Base-by-base conservation (phyloP, 2,888 invertebrate genomes). In the Agriopis leucophaearia region DNA sequence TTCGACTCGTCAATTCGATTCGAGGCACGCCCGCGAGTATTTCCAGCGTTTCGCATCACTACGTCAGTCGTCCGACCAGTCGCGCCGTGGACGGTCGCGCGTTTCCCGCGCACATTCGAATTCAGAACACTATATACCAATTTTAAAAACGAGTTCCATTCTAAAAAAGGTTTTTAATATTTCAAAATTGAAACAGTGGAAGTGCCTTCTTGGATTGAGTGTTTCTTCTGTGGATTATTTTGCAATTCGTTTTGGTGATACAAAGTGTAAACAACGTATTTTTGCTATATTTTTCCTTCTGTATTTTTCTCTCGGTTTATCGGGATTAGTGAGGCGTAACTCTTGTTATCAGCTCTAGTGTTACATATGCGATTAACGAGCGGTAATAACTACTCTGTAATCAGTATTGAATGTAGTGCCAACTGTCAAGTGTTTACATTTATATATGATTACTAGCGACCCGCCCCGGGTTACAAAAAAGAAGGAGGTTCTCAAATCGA, bases 21-120 rank as follows among this genome's bases (percentile, higher is more conserved):
- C 73, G 47, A 65, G 54, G 35, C 70, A 74, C 76, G 74, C 71
- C 47, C 52, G 65, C 66, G 66, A 51, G 38, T 38, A 3, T 44
- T n/a, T n/a, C 36, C 9, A 66, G 63, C 73, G 64, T 76, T 77
- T 80, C 86, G 74, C 89, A 78, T 82, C 90, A 82, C 91, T 89
- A 88, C 65, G 72, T 74, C 87, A 91, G 91, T 91, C 78, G 74
- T 73, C 79, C 85, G 84, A 81, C 73, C 74, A 81, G 73, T 84
- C 81, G 83, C 83, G 82, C 71, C 69, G 75, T 62, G 78, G 75
- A 71, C 86, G 87, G 88, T 79, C 89, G 90, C 85, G 86, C 82
- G 67, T 68, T 52, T 66, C 60, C 55, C 70, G 69, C 74, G 70
- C 61, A 42, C 18, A 52, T 69, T 73, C 59, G 44, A 69, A 66